These are phyloP conservation scores for Leptobrachium ailaonicum DNA, from an alignment of 2,113 vertebrate species.

Conservation along the genomic window DNA sequence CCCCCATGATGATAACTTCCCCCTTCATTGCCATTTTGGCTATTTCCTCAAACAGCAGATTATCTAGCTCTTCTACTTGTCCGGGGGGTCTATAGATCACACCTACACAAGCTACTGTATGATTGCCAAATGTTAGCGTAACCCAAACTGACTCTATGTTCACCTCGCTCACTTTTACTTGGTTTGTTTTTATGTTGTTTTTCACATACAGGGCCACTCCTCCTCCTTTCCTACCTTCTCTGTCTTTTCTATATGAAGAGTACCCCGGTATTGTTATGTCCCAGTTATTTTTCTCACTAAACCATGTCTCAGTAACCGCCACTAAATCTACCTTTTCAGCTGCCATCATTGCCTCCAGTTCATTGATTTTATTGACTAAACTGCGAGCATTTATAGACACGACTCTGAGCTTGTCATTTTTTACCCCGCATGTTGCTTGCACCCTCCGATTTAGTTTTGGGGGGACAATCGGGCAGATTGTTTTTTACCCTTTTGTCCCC, in stretches of 20 bases:
- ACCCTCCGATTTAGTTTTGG: neutral
- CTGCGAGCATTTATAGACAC: too few relatives aligned
- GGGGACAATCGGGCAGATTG: neutral
- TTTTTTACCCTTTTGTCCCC: too few relatives aligned
- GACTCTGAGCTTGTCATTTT: neutral
- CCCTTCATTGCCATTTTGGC: neutral
- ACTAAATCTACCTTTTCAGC: neutral
- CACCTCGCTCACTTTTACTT: neutral
- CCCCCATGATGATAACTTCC: neutral
- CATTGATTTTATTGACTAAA: neutral
- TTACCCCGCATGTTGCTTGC: neutral
- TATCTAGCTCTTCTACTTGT: neutral
- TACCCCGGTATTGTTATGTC: neutral
- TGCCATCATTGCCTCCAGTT: neutral
- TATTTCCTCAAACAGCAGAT: neutral
- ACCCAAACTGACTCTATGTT: constrained; percentile 13
- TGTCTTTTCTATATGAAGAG: neutral
- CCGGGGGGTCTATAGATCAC: constrained; percentile 4
- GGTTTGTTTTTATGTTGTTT: neutral
- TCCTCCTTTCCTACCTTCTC: neutral
- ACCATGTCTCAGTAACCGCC: neutral
- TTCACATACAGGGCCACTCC: neutral
- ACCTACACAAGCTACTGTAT: neutral
- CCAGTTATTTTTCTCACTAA: neutral
- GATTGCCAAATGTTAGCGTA: neutral